A percentile compares a stretch with the other conserved stretches of the same genome.
phyloP scores from a whole-genome alignment of 2,888 invertebrate genomes.

The Hermodice carunculata region DNA sequence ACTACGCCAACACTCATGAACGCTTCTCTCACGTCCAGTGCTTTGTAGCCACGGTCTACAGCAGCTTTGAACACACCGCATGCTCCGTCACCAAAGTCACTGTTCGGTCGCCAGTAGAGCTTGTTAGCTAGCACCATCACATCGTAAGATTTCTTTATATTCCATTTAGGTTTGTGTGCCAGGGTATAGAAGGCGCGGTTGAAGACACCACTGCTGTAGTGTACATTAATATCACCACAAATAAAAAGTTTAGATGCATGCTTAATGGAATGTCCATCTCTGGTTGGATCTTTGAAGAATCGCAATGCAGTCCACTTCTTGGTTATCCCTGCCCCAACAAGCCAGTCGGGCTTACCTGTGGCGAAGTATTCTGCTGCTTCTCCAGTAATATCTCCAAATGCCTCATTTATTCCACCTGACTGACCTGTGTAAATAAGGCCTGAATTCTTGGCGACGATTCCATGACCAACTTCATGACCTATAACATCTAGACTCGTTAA shows the following conservation, averaged over 20 bases:
- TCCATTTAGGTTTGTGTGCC: slow-evolving; percentile 33
- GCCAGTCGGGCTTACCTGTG: slow-evolving; percentile 32
- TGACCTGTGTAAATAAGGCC: slow-evolving; percentile 43
- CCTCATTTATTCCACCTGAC: slow-evolving; percentile 51
- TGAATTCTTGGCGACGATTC: slow-evolving; percentile 43
- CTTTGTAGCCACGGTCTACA: slow-evolving; percentile 44
- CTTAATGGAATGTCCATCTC: slow-evolving; percentile 45
- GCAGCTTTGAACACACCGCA: slow-evolving; percentile 47
- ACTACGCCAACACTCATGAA: slow-evolving; percentile 43
- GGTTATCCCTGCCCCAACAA: slow-evolving; percentile 28
- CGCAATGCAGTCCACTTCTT: slow-evolving; percentile 33
- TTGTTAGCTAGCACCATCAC: slow-evolving; percentile 44
- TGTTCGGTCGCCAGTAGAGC: slow-evolving; percentile 43
- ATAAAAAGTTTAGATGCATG: slow-evolving; percentile 35
- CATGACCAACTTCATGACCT: slow-evolving; percentile 51
- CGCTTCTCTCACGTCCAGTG: slow-evolving; percentile 28
- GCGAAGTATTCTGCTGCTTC: slow-evolving; percentile 30
- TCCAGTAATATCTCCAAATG: slow-evolving; percentile 48
- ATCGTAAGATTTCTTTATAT: slow-evolving; percentile 40
- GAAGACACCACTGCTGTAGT: slow-evolving; percentile 48
- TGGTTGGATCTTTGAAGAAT: slow-evolving; percentile 44
- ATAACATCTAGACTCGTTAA: slow-evolving; percentile 43
- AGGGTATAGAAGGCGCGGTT: slow-evolving; percentile 45
- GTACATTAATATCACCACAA: slow-evolving; percentile 38
- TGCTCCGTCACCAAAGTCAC: slow-evolving; percentile 42